phyloP scores from a whole-genome alignment of 2,888 invertebrate species.

The Invenusta paracnida region DNA sequence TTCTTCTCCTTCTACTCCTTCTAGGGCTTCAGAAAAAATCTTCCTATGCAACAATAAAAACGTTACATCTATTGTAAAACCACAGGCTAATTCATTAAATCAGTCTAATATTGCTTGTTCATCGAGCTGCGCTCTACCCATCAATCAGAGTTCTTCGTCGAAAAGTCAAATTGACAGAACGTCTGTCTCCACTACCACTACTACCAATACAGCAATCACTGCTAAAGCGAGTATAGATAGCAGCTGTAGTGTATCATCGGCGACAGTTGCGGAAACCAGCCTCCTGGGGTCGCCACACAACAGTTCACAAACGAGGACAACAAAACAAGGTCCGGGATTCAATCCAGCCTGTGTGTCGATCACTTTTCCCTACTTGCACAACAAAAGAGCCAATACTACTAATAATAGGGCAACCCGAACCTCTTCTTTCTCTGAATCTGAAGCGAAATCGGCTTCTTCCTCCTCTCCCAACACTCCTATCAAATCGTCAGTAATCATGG shows the following conservation, averaged over 20 bases:
- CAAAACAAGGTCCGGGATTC: neutral
- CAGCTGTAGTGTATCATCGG: too few relatives aligned
- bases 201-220: too few relatives aligned
- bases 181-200: neutral
- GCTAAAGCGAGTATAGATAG: too few relatives aligned
- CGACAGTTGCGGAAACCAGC: too few relatives aligned
- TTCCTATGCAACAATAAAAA: too few relatives aligned
- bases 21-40: too few relatives aligned
- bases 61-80: neutral
- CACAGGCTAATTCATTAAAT: neutral
- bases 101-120: neutral
- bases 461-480: neutral
- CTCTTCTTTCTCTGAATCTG: neutral
- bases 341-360: neutral
- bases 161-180: neutral
- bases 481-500: neutral
- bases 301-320: neutral
- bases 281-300: too few relatives aligned
- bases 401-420: neutral
- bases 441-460: neutral
- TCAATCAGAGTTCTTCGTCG: neutral
- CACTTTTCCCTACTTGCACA: neutral
- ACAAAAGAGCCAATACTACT: neutral
- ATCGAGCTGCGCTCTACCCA: neutral
- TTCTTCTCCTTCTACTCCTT: too few relatives aligned